Percentiles rank a stretch among this genome's conserved stretches.
Evolutionary conservation across 2,797 vertebrate genomes (phyloP).

Genomic region (Cyprinodon diabolis): DNA sequence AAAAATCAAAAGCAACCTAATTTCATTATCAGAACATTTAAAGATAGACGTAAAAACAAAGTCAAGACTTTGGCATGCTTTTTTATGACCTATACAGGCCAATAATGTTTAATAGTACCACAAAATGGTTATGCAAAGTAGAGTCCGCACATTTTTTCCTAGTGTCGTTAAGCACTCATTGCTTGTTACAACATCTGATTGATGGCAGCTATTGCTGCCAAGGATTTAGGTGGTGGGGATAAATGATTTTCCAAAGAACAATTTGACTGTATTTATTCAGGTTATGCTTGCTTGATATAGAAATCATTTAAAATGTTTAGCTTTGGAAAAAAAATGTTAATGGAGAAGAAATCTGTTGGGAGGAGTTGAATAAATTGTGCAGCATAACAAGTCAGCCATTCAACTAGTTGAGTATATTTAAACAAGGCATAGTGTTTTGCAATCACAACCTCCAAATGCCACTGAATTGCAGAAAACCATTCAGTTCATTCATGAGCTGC

Average conservation of each 20-base stretch:
- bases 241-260: not conserved
- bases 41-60: not conserved
- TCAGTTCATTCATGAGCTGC: conserved; percentile 7
- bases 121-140: not conserved
- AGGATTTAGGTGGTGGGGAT: not conserved
- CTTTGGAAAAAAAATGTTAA: not conserved
- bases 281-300: not conserved
- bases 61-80: not conserved
- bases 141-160: not conserved
- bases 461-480: not conserved
- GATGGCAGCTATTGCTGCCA: not conserved
- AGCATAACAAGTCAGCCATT: not conserved
- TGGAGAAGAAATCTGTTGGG: not conserved
- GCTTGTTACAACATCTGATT: not conserved
- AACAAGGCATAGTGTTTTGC: conserved; percentile 8
- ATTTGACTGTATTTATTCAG: not conserved
- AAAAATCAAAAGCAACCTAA: not conserved
- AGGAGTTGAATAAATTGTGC: not conserved
- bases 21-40: not conserved
- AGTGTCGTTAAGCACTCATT: not conserved
- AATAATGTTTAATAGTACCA: not conserved
- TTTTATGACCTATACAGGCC: not conserved
- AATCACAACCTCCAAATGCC: not conserved
- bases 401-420: conserved; percentile 18
- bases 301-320: not conserved